These are phyloP conservation scores for Cremastinae sp. DNA, from an alignment of 2,888 invertebrate species.

Conservation along the genomic window DNA sequence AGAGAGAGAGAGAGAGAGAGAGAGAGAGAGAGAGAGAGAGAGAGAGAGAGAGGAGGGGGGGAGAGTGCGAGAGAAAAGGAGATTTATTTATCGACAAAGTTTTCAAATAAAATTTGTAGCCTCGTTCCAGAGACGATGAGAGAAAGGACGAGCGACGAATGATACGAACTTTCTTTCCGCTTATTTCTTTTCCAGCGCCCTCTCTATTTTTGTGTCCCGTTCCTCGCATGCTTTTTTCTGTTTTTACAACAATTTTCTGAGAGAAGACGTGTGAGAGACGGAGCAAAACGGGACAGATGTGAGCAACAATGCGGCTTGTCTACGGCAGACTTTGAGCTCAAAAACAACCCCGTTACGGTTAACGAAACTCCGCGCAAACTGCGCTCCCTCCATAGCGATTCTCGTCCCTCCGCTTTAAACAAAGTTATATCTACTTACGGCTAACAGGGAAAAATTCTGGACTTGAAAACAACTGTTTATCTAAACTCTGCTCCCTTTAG, in stretches of 20 bases:
- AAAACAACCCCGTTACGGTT: slow-evolving; percentile 33
- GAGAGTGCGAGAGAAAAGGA: not conserved
- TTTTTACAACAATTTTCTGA: slow-evolving; percentile 20
- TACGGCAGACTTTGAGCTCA: slow-evolving; percentile 26
- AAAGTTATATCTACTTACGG: no score
- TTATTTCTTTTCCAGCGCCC: not conserved
- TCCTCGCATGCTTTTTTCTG: not conserved
- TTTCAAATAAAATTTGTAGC: slow-evolving; percentile 58
- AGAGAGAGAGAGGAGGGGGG: slow-evolving; percentile 36
- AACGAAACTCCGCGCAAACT: slow-evolving; percentile 13
- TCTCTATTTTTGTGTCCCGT: not conserved
- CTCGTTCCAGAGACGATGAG: slow-evolving; percentile 22
- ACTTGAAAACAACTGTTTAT: no score
- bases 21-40: slow-evolving; percentile 2
- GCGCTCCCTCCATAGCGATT: not conserved
- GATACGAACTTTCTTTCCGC: slow-evolving; percentile 26
- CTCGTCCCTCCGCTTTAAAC: not conserved
- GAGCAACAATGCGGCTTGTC: slow-evolving; percentile 22
- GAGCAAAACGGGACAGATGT: slow-evolving; percentile 32
- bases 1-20: slow-evolving; percentile 27
- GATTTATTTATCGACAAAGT: slow-evolving; percentile 67
- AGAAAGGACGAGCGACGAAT: slow-evolving; percentile 14
- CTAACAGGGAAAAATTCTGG: no score
- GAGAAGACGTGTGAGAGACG: slow-evolving; percentile 35
- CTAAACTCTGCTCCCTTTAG: no score